Evolutionary conservation across 2,797 vertebrate species (phyloP).

Genomic region (Sebastes hopkinsi): DNA sequence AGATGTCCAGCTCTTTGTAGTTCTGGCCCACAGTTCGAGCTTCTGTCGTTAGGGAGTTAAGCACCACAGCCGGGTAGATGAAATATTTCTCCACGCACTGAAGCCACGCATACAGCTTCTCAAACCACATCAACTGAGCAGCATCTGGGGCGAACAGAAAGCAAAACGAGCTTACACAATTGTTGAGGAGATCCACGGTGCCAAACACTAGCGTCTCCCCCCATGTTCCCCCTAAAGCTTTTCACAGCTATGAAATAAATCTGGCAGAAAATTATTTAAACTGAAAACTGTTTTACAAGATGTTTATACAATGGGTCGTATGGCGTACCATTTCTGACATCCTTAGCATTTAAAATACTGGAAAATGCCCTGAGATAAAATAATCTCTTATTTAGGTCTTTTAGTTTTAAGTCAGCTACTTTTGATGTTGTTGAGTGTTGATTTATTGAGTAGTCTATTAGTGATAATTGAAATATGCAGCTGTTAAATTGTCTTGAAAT

Average conservation of each 20-base stretch:
- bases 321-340: background rate
- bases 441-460: background rate
- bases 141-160: slow-evolving; percentile 79
- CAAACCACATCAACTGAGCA: slow-evolving; percentile 94
- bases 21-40: slow-evolving; percentile 85
- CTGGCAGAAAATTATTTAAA: slow-evolving; percentile 3
- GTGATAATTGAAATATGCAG: background rate
- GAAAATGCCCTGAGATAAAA: background rate
- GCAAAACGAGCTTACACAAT: background rate
- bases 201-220: background rate
- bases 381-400: background rate
- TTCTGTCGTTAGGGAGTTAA: slow-evolving; percentile 90
- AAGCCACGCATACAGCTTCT: slow-evolving; percentile 91
- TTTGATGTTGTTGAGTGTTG: background rate
- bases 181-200: background rate
- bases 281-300: background rate
- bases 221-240: background rate
- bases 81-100: slow-evolving; percentile 93
- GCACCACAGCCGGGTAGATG: slow-evolving; percentile 91
- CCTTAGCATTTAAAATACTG: background rate
- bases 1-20: slow-evolving; percentile 88
- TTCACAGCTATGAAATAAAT: background rate
- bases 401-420: background rate
- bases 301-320: background rate
- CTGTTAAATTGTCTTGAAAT: background rate